Evolutionary conservation across 2,888 invertebrate species (phyloP).

Genomic region (Metellina segmentata): DNA sequence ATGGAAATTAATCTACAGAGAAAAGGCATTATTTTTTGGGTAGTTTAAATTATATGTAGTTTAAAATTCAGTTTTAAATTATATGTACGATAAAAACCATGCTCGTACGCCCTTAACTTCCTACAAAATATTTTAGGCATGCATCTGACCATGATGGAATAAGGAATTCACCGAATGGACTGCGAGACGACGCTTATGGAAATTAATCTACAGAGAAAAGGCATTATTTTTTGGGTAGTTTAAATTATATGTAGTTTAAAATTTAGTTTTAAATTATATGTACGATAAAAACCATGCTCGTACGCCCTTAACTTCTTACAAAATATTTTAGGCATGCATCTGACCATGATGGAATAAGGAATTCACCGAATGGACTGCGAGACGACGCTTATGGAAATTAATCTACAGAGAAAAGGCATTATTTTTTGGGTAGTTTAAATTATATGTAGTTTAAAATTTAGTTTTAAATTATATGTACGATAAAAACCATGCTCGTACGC

Average conservation of each 20-base stretch:
- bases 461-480: too few species aligned
- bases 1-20: slow-evolving; percentile 54
- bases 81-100: too few species aligned
- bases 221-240: too few species aligned
- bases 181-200: slow-evolving; percentile 58
- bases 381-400: slow-evolving; percentile 56
- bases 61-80: too few species aligned
- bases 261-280: too few species aligned
- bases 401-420: slow-evolving; percentile 65
- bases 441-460: too few species aligned
- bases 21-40: slow-evolving; percentile 66
- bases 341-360: slow-evolving; percentile 53
- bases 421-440: too few species aligned
- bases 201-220: slow-evolving; percentile 61
- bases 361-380: slow-evolving; percentile 58
- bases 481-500: slow-evolving; percentile 9
- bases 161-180: slow-evolving; percentile 48
- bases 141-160: slow-evolving; percentile 57
- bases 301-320: slow-evolving; percentile 23
- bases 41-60: too few species aligned
- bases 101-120: slow-evolving; percentile 37
- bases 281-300: too few species aligned
- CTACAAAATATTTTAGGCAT: slow-evolving; percentile 45
- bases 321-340: slow-evolving; percentile 52
- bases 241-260: too few species aligned